Evolutionary conservation across 1,140 invertebrate species (phyloP).

Genomic region (Pemphigus obesinymphae): DNA sequence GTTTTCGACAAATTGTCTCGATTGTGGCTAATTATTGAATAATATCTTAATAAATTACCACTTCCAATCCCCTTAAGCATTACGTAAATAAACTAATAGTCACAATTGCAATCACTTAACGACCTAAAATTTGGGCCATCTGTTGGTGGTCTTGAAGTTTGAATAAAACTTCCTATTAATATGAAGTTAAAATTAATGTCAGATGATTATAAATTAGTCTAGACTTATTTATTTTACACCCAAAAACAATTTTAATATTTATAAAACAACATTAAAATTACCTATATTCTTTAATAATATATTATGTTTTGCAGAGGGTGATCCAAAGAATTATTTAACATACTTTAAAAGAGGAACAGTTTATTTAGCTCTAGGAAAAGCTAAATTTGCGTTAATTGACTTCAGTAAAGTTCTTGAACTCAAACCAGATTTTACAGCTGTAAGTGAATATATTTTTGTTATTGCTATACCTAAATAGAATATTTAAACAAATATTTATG

Average conservation of each 20-base stretch:
- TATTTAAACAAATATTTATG: neutral
- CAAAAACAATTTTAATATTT: neutral
- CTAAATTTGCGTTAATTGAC: slow-evolving; percentile 90
- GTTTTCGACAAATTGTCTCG: no score
- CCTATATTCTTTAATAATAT: neutral
- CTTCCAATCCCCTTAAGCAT: no score
- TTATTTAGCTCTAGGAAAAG: slow-evolving; percentile 92
- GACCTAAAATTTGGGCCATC: no score
- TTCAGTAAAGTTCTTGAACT: slow-evolving; percentile 87
- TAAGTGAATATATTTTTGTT: slow-evolving; percentile 47
- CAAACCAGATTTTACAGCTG: slow-evolving; percentile 88
- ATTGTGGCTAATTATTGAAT: no score
- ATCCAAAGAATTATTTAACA: slow-evolving; percentile 92
- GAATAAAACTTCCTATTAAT: no score
- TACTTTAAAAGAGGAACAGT: slow-evolving; percentile 94
- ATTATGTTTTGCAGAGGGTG: slow-evolving; percentile 70
- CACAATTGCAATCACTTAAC: no score
- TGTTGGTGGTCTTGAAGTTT: no score
- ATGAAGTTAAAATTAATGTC: no score
- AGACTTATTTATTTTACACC: neutral
- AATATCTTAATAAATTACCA: no score
- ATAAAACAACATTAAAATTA: neutral
- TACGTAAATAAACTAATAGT: no score
- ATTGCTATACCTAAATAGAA: neutral
- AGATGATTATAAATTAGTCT: neutral